Evolutionary conservation across 2,113 vertebrate genomes (phyloP).

Genomic region (Ctenomys sociabilis): DNA sequence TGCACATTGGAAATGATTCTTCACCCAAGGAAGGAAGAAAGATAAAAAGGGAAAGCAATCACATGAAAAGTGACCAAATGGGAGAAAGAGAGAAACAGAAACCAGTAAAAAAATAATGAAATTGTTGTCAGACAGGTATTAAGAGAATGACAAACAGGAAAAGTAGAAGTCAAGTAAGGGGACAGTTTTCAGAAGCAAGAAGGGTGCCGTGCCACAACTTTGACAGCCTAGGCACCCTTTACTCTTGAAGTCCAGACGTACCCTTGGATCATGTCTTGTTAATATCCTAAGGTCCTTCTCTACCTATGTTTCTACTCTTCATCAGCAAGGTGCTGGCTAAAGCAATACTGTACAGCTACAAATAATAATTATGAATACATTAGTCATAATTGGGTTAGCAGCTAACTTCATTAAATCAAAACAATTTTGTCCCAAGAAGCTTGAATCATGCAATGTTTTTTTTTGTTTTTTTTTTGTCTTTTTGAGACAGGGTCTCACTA

Average conservation of each 20-base stretch:
- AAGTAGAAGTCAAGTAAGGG: background rate
- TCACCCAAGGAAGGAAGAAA: background rate
- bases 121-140: background rate
- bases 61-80: background rate
- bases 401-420: background rate
- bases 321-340: background rate
- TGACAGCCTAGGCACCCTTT: background rate
- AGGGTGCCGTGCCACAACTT: no score
- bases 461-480: no score
- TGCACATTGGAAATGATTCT: background rate
- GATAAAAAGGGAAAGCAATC: background rate
- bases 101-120: background rate
- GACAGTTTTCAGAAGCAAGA: background rate
- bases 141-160: background rate
- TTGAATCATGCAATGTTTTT: background rate
- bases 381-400: background rate
- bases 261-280: background rate
- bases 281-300: slow-evolving; percentile 34
- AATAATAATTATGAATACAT: background rate
- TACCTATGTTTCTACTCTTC: background rate
- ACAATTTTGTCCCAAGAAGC: background rate
- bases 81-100: background rate
- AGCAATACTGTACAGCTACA: background rate
- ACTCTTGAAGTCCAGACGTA: background rate
- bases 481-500: no score